Evolutionary conservation across 2,797 vertebrate genomes (phyloP).

Genomic region (Esox masquinongy): DNA sequence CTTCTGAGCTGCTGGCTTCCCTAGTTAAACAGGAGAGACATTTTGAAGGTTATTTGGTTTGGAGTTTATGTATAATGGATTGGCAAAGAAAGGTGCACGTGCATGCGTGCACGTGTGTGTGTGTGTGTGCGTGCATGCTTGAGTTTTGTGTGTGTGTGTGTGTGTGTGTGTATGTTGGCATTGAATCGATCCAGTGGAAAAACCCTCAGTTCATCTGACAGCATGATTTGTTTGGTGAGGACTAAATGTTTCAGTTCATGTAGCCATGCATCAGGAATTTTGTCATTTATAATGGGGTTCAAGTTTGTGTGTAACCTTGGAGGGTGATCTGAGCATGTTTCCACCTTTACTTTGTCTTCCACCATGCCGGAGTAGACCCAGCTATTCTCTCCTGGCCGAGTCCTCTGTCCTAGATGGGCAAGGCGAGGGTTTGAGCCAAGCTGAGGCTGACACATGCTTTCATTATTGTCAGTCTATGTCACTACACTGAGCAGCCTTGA

Average conservation of each 20-base stretch:
- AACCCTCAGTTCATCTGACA: neutral
- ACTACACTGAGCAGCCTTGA: neutral
- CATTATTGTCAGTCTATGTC: neutral
- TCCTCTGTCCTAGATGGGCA: neutral
- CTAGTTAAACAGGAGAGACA: too few species aligned
- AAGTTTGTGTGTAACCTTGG: constrained; percentile 44
- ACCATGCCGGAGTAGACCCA: neutral
- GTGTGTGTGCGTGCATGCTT: neutral
- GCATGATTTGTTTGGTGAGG: constrained; percentile 45
- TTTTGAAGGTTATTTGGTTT: too few species aligned
- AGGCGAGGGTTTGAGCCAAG: neutral
- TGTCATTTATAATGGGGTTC: constrained; percentile 51
- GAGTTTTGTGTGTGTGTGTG: neutral
- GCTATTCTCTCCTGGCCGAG: neutral
- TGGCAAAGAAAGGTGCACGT: neutral
- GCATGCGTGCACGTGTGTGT: neutral
- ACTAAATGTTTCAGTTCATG: constrained; percentile 44
- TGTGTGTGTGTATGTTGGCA: constrained; percentile 17
- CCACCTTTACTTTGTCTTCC: constrained; percentile 22
- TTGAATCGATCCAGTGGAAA: constrained; percentile 4
- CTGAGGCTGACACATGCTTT: neutral
- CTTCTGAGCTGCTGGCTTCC: too few species aligned
- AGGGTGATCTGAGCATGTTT: constrained; percentile 61
- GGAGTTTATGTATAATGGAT: too few species aligned
- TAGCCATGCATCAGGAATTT: constrained; percentile 43